Percentiles rank a stretch among this genome's conserved stretches.
Evolutionary conservation across 1,140 invertebrate genomes (phyloP).

Genomic region (Eciton burchellii): DNA sequence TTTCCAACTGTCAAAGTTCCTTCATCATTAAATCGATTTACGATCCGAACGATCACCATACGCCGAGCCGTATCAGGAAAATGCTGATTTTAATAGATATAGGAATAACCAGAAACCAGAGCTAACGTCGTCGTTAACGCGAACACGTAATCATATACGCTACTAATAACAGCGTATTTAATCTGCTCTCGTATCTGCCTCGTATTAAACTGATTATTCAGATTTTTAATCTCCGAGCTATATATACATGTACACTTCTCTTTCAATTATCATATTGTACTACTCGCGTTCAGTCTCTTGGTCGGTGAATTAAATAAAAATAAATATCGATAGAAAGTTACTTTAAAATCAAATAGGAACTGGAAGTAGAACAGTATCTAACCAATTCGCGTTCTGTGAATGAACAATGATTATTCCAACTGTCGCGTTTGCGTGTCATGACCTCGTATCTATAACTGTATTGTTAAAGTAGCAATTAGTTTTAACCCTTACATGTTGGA

Average conservation of each 20-base stretch:
- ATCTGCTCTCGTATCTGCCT: not conserved
- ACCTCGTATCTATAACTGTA: slow-evolving; percentile 23
- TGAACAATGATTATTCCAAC: slow-evolving; percentile 35
- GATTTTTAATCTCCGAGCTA: not conserved
- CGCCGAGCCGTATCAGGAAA: slow-evolving; percentile 16
- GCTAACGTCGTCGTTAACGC: not conserved
- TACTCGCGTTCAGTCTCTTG: slow-evolving; percentile 83
- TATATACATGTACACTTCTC: not conserved
- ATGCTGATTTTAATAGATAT: not conserved
- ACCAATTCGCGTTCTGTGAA: slow-evolving; percentile 66
- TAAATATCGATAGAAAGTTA: slow-evolving; percentile 69
- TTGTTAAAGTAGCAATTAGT: slow-evolving; percentile 44
- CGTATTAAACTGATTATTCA: slow-evolving; percentile 29
- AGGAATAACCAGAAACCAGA: not conserved
- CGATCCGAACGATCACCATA: slow-evolving; percentile 20
- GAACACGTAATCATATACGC: not conserved
- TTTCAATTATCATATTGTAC: slow-evolving; percentile 73
- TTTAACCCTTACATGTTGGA: slow-evolving; percentile 19
- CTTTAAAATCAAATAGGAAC: slow-evolving; percentile 78
- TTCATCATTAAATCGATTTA: slow-evolving; percentile 26
- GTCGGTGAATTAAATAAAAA: slow-evolving; percentile 78
- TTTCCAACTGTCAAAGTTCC: slow-evolving; percentile 14
- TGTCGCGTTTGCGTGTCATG: slow-evolving; percentile 11
- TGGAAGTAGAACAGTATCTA: slow-evolving; percentile 71
- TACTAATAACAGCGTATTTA: not conserved